Evolutionary conservation across 2,797 vertebrate genomes (phyloP), one percentile per base, ranked within the genome.

Genomic region (Bryconaethiops microstoma): DNA sequence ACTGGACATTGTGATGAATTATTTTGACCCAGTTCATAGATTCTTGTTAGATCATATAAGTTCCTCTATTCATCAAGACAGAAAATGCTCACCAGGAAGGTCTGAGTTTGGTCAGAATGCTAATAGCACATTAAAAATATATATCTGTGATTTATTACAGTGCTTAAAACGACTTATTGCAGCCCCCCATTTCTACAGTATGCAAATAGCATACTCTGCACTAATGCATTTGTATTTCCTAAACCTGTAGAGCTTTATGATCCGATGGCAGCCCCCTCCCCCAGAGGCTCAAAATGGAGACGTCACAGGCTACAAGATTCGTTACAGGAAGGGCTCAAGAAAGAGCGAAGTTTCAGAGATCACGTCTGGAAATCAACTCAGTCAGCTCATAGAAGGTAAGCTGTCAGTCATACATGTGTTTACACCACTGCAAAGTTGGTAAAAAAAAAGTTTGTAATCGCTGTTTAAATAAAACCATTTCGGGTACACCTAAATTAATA

Each of bases 211-310:
- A 17, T 17, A 14, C 23, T 29, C 21, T 42, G 9, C 14, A 8
- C 52, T 23, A 59, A 12, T 71, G 42, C 54, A 2, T 60, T 2
- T 60, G 42, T n/a, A 35, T 74, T 73, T 4, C 76, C 21, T 78
- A 59, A 63, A 9, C 42, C 57, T 81, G 19, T 88, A 99, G 98
- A 96, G 96, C 89, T 94, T 99, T 87, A 87, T 97, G 93, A 93
- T 98, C 14, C 95, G 96, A 84, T 99, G 98, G 98, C 97, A 99
- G 87, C 96, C 97, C 0, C 98, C 98, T 0, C 95, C 96, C 19
- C 86, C 88, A 0, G 95, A 92, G 0, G 91, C 94, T 23, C 97
- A 99, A 63, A 99, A 98, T 0, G 98, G 98, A 0, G 95, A 96
- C 73, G 97, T 99, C 88, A 95, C 90, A 0, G 94, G 96, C 21